These are phyloP conservation scores for Nephotettix cincticeps DNA, from an alignment of 1,140 invertebrate genomes.

Conservation along the genomic window DNA sequence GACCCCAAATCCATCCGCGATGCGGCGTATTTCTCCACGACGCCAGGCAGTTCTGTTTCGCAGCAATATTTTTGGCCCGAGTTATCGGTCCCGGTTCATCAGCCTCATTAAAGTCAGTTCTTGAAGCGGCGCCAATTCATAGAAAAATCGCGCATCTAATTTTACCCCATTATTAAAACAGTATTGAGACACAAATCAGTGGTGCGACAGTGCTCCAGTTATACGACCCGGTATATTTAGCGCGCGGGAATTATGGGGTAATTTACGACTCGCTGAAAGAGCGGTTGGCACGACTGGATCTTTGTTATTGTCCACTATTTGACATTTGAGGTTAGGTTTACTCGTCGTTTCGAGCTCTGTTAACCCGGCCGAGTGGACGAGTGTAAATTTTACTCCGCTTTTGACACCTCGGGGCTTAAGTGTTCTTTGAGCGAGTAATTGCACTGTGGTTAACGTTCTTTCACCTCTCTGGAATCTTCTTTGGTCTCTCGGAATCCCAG, in stretches of 20 bases:
- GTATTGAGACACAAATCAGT: constrained; percentile 6
- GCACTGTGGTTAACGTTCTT: not conserved
- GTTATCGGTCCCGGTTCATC: not conserved
- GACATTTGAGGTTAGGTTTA: constrained; percentile 9
- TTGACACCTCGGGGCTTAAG: too few species aligned
- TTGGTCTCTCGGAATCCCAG: too few species aligned
- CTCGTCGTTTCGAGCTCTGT: not conserved
- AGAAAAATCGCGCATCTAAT: constrained; percentile 1
- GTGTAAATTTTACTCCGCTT: not conserved
- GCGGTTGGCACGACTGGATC: constrained; percentile 1
- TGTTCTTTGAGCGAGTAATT: too few species aligned
- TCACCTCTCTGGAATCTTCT: not conserved
- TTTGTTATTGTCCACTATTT: constrained; percentile 3
- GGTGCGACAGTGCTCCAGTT: not conserved
- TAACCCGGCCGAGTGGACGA: not conserved
- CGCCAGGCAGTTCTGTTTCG: not conserved
- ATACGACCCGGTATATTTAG: not conserved
- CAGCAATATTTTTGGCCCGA: not conserved
- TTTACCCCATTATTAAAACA: not conserved
- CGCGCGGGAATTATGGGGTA: not conserved
- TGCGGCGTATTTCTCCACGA: too few species aligned
- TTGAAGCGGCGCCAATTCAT: not conserved
- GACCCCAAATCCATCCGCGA: too few species aligned
- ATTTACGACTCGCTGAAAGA: constrained; percentile 1
- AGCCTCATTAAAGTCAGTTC: not conserved